Conservation (phyloP, 2,797 vertebrate genomes). For the Acropternis orthonyx region DNA sequence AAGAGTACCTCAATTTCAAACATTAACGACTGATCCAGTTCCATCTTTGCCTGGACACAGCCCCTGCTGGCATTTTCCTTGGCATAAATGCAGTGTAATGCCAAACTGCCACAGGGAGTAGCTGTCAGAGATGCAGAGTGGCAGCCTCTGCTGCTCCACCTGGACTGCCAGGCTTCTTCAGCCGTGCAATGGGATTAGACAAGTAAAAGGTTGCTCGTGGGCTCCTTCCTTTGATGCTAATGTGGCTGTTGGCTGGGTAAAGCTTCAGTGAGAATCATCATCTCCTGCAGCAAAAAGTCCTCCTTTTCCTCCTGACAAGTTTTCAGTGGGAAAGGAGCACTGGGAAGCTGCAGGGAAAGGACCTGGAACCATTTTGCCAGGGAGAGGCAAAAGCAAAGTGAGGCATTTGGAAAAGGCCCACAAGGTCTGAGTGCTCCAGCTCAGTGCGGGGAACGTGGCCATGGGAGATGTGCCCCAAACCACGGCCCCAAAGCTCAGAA, state of each 20-base stretch:
- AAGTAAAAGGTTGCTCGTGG: not conserved
- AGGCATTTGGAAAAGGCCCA: not conserved
- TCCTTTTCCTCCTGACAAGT: not conserved
- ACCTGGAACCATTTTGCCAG: not conserved
- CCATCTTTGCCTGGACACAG: not conserved
- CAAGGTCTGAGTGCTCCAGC: not conserved
- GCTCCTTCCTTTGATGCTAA: not conserved
- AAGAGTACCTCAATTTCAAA: not conserved
- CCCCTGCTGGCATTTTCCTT: not conserved
- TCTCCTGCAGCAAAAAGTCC: not conserved
- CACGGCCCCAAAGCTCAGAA: not conserved
- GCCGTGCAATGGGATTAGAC: not conserved
- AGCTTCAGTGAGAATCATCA: not conserved
- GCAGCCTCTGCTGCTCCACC: not conserved
- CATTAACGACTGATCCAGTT: not conserved
- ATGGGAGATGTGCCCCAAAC: not conserved
- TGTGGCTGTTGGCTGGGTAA: not conserved
- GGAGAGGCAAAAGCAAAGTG: not conserved
- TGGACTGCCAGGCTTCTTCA: not conserved
- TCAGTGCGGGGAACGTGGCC: not conserved
- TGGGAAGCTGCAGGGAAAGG: not conserved
- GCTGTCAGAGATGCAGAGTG: not conserved
- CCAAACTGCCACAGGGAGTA: not conserved
- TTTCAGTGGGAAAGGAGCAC: not conserved
- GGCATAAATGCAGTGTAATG: accelerated